phyloP scores from a whole-genome alignment of 1,140 invertebrate species.

The Drosophila obscura region DNA sequence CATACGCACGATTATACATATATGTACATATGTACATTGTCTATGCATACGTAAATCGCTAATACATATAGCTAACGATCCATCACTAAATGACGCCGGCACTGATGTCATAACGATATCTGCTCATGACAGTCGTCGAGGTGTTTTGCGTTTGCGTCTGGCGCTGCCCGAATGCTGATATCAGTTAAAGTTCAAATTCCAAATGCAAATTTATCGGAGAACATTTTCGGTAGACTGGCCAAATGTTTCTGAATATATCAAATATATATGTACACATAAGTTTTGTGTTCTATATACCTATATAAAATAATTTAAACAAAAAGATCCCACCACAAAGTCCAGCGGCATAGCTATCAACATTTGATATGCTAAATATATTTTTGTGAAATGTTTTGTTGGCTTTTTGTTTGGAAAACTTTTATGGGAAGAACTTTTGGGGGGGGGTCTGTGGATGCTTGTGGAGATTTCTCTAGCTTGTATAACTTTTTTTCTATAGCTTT shows the following conservation, averaged over 20 bases:
- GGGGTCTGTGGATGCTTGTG: too few species aligned
- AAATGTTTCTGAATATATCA: slow-evolving; percentile 23
- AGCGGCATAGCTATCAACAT: neutral
- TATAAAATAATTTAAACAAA: slow-evolving; percentile 5
- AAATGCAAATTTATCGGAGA: slow-evolving; percentile 33
- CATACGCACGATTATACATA: neutral
- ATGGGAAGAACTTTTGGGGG: too few species aligned
- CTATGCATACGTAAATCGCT: neutral
- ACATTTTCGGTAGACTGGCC: neutral
- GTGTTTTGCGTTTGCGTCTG: slow-evolving; percentile 16
- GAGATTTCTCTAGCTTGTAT: neutral
- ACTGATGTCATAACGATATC: slow-evolving; percentile 61
- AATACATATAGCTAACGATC: slow-evolving; percentile 51
- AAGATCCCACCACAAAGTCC: slow-evolving; percentile 16
- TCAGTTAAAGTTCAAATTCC: slow-evolving; percentile 61
- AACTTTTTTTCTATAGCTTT: neutral
- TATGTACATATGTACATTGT: slow-evolving; percentile 4
- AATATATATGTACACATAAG: neutral
- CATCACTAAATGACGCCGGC: slow-evolving; percentile 30
- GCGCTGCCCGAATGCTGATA: slow-evolving; percentile 25
- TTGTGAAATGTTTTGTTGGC: neutral
- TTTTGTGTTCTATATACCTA: neutral
- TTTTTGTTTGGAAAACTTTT: too few species aligned
- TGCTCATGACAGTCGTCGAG: slow-evolving; percentile 17
- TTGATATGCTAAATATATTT: neutral